Evolutionary conservation across 1,140 invertebrate genomes (phyloP).

Genomic region (Chrysoperla carnea): DNA sequence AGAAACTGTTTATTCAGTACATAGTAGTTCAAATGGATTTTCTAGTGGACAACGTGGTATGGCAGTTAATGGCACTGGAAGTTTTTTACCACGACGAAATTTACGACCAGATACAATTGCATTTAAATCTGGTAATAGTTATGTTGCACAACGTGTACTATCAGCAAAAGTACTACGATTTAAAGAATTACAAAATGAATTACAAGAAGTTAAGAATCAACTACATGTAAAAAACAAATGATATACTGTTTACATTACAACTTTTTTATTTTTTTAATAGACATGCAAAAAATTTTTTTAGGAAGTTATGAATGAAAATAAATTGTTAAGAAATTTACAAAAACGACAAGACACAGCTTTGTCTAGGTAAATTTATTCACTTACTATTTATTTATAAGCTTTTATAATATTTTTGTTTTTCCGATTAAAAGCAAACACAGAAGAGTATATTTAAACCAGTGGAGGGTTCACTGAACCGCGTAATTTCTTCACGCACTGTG

Average conservation of each 20-base stretch:
- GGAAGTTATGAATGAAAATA: slow-evolving; percentile 58
- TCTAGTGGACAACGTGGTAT: no score
- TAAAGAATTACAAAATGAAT: slow-evolving; percentile 58
- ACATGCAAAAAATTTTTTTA: slow-evolving; percentile 19
- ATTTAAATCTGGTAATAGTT: slow-evolving; percentile 8
- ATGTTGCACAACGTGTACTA: slow-evolving; percentile 45
- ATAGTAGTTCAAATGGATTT: slow-evolving; percentile 11
- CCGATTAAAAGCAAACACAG: no score
- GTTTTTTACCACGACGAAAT: no score
- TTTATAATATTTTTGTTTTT: background rate
- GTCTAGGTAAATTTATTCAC: slow-evolving; percentile 18
- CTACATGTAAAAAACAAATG: slow-evolving; percentile 35
- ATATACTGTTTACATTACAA: slow-evolving; percentile 4
- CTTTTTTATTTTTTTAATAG: slow-evolving; percentile 2
- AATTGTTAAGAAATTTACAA: slow-evolving; percentile 47
- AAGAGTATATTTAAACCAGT: no score
- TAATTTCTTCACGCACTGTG: no score
- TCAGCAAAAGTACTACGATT: slow-evolving; percentile 56
- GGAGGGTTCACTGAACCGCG: no score
- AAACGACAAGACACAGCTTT: slow-evolving; percentile 58
- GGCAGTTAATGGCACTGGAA: no score
- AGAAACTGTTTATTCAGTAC: slow-evolving; percentile 19
- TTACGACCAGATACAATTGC: no score
- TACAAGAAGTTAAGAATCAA: slow-evolving; percentile 59
- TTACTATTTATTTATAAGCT: background rate